Conservation (phyloP, 92 coral and sea anemone genomes). For the Montipora capitata region DNA sequence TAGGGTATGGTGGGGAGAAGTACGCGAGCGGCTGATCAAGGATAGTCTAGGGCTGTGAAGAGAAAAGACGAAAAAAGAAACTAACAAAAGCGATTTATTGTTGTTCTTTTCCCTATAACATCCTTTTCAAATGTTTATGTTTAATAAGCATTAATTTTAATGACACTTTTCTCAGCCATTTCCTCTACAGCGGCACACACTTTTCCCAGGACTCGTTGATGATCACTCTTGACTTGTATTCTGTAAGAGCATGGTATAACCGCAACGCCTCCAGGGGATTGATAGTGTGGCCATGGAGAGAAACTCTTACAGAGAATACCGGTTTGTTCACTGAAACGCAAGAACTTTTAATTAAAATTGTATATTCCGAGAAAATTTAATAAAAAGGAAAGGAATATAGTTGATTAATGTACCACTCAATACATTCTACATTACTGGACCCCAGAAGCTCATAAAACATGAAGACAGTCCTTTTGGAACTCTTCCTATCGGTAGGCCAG, state of each 20-base stretch:
- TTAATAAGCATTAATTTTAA: no score
- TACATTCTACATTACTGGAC: conserved; percentile 25
- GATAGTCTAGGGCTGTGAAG: no score
- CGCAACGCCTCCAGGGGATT: conserved; percentile 50
- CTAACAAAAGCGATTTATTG: no score
- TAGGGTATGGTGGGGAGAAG: no score
- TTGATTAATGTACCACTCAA: neutral
- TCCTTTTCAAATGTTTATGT: no score
- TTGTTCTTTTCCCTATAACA: no score
- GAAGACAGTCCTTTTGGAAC: conserved; percentile 48
- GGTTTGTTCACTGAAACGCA: conserved; percentile 25
- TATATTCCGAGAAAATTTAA: conserved; percentile 1
- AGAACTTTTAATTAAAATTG: conserved; percentile 33
- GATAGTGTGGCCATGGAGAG: conserved; percentile 15
- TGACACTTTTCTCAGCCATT: no score
- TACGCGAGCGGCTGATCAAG: no score
- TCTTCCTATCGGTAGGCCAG: conserved; percentile 58
- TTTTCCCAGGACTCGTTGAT: no score
- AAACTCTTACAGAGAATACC: conserved; percentile 12
- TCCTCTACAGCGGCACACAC: no score
- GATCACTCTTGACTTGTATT: no score
- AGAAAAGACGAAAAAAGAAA: no score
- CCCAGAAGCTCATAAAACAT: conserved; percentile 43
- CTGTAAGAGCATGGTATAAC: conserved; percentile 53
- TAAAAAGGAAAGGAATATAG: neutral